A percentile compares a stretch with the other conserved stretches of the same genome.
These are phyloP conservation scores for Nephrocerus scutellatus DNA, from an alignment of 2,888 invertebrate genomes.

Conservation along the genomic window DNA sequence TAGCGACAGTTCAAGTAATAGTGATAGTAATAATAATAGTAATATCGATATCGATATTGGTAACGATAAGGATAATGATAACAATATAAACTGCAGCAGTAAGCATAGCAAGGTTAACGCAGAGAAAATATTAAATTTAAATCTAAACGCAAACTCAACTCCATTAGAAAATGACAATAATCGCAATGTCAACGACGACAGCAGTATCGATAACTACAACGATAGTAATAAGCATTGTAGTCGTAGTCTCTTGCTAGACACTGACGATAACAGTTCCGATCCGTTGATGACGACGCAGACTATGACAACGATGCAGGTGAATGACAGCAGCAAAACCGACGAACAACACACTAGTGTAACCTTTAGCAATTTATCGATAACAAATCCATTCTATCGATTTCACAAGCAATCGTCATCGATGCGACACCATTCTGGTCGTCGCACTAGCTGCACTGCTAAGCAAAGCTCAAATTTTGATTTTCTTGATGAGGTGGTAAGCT, in stretches of 20 bases:
- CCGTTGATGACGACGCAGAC: background rate
- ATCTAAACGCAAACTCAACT: conserved; percentile 21
- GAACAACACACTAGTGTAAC: no score
- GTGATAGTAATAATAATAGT: conserved; percentile 18
- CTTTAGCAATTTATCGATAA: no score
- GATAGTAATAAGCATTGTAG: background rate
- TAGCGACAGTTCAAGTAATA: conserved; percentile 22
- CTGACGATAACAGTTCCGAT: background rate
- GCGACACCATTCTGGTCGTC: no score
- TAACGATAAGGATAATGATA: conserved; percentile 19
- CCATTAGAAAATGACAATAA: conserved; percentile 13
- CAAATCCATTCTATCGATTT: conserved; percentile 44
- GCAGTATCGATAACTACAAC: background rate
- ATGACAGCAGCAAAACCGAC: background rate
- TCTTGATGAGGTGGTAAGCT: conserved; percentile 9
- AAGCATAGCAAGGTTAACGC: conserved; percentile 23
- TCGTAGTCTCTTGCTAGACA: background rate
- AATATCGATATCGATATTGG: conserved; percentile 3
- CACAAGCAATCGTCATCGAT: conserved; percentile 41
- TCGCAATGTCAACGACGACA: conserved; percentile 19
- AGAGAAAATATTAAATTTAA: conserved; percentile 23
- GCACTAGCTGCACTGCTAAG: no score
- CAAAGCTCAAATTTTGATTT: conserved; percentile 17
- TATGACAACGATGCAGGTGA: background rate
- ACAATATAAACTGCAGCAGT: conserved; percentile 30